Evolutionary conservation across 2,113 vertebrate species (phyloP).

Genomic region (Notothenia rossii): DNA sequence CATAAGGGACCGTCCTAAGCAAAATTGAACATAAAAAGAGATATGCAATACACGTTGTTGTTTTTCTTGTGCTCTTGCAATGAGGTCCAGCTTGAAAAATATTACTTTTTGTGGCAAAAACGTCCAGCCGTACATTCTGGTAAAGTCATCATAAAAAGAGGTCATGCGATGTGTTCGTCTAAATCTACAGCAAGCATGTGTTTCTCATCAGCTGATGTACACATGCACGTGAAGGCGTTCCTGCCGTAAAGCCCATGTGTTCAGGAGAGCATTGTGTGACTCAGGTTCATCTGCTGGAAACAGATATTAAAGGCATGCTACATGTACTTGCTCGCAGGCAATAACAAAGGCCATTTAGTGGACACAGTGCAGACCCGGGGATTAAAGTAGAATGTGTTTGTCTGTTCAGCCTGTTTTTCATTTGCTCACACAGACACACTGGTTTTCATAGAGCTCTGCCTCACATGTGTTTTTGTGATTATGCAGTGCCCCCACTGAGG

Average conservation of each 20-base stretch:
- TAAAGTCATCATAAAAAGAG: too few relatives aligned
- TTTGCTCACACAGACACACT: conserved; percentile 29
- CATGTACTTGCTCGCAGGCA: conserved; percentile 39
- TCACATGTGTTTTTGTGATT: conserved; percentile 63
- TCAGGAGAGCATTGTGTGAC: conserved; percentile 23
- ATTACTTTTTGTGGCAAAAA: too few relatives aligned
- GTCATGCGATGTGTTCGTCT: neutral
- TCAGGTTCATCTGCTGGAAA: conserved; percentile 13
- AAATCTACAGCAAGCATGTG: conserved; percentile 53
- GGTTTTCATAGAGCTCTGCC: neutral
- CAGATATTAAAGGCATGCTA: conserved; percentile 31
- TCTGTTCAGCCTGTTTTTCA: conserved; percentile 51
- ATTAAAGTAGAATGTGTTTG: conserved; percentile 40
- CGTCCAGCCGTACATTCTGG: too few relatives aligned
- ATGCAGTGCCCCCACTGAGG: conserved; percentile 20
- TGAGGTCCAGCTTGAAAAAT: neutral
- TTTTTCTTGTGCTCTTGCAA: conserved; percentile 24
- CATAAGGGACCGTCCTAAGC: too few relatives aligned
- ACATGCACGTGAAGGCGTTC: conserved; percentile 47
- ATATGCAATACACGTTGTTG: conserved; percentile 11
- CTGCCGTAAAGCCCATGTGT: neutral
- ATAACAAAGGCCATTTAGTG: conserved; percentile 40
- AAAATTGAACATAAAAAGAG: conserved; percentile 15
- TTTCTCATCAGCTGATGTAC: conserved; percentile 66
- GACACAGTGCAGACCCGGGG: conserved; percentile 31